These are phyloP conservation scores for Heptranchias perlo DNA, from an alignment of 2,113 vertebrate genomes.

Conservation along the genomic window DNA sequence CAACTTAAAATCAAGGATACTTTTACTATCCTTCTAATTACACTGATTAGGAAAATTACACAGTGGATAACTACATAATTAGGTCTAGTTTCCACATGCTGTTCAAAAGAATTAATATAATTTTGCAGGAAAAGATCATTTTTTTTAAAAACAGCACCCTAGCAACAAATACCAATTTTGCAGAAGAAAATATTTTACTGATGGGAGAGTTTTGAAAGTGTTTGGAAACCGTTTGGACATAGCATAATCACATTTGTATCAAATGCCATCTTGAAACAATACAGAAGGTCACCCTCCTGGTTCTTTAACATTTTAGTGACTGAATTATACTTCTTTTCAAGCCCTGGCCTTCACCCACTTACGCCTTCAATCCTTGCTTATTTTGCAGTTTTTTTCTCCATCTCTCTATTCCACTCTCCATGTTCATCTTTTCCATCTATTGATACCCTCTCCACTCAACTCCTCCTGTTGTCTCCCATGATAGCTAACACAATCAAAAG, in stretches of 20 bases:
- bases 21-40: background rate
- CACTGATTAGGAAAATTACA: slow-evolving; percentile 30
- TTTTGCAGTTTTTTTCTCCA: background rate
- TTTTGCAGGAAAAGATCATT: background rate
- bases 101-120: background rate
- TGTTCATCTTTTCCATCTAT: background rate
- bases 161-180: background rate
- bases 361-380: background rate
- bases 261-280: background rate
- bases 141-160: background rate
- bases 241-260: background rate
- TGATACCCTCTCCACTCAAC: background rate
- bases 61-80: slow-evolving; percentile 14
- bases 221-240: too few species aligned
- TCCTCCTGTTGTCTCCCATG: background rate
- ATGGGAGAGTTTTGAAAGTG: background rate
- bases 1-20: background rate
- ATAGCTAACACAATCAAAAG: background rate
- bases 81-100: background rate
- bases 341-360: too few species aligned
- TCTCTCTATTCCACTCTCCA: background rate
- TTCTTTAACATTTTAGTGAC: background rate
- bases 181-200: background rate
- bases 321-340: background rate
- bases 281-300: background rate